Evolutionary conservation across 2,888 invertebrate genomes (phyloP), one percentile per base, ranked within the genome.

Genomic region (Taphrorychus bicolor): DNA sequence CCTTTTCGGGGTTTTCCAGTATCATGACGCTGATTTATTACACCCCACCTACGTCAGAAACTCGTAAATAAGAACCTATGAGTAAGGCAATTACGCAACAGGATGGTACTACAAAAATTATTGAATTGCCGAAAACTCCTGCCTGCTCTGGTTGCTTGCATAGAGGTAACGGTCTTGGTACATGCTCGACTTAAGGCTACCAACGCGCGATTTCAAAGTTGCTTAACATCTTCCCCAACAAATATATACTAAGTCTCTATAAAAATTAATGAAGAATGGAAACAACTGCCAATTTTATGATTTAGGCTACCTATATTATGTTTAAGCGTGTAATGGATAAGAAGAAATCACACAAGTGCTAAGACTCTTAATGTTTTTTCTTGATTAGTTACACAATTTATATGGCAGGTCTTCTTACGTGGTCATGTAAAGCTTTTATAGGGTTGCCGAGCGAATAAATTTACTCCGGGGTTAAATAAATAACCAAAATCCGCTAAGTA

Each of bases 101-200:
- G n/a, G n/a, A 61, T 69, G 54, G 59, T 40, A 57, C 56, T 21
- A 41, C 48, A 22, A 48, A 53, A 69, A 66, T 69, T 66, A 66
- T 69, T 62, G 67, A 62, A 67, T 67, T 69, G 60, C 61, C 56
- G 69, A 65, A 69, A 69, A 69, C 66, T 69, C 69, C 66, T 65
- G 69, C 69, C 66, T 48, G 62, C 52, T 61, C 61, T 56, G 48
- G 67, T 19, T 49, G 45, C 5, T 58, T 54, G 59, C 45, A 52
- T 58, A n/a, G n/a, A n/a, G n/a, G n/a, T n/a, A 67, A 67, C 61
- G 67, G 62, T 61, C 57, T 22, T 19, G 22, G 16, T 62, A 61
- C 62, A 67, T 67, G 67, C 21, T 45, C 40, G 11, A 11, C 40
- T 67, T 67, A 67, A 67, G 67, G 54, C 62, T 62, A 14, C 67